Percentiles rank a stretch among this genome's conserved stretches.
Conservation (phyloP, 2,797 vertebrate species). For the Holocentrus rufus region DNA sequence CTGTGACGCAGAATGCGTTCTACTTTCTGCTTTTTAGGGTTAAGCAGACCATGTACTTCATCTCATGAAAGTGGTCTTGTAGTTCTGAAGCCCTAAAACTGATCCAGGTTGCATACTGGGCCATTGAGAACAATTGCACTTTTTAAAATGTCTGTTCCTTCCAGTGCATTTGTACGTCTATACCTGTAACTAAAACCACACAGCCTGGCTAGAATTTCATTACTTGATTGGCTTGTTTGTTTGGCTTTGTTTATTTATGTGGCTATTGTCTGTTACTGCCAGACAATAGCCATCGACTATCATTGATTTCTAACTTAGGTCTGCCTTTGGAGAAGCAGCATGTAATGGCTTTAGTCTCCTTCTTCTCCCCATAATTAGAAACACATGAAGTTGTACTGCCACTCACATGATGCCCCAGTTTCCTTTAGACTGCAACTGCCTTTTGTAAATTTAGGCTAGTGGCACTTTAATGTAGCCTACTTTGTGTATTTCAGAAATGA, state of each 20-base stretch:
- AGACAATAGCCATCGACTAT: slow-evolving; percentile 22
- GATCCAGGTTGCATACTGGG: background rate
- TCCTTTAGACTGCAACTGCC: slow-evolving; percentile 63
- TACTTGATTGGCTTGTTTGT: slow-evolving; percentile 20
- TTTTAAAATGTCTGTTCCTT: background rate
- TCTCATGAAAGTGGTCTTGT: background rate
- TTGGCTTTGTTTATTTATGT: slow-evolving; percentile 33
- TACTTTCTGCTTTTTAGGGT: background rate
- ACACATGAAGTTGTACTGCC: slow-evolving; percentile 59
- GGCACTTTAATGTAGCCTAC: slow-evolving; percentile 41
- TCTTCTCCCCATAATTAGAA: slow-evolving; percentile 69
- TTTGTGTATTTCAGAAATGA: slow-evolving; percentile 48
- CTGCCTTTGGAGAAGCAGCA: slow-evolving; percentile 33
- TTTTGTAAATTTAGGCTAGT: slow-evolving; percentile 63
- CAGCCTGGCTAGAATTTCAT: slow-evolving; percentile 13
- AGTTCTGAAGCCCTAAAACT: background rate
- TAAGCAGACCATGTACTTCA: background rate
- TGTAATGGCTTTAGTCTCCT: slow-evolving; percentile 43
- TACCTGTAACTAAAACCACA: slow-evolving; percentile 1
- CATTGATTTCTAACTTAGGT: slow-evolving; percentile 28
- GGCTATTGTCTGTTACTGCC: background rate
- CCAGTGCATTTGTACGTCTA: background rate
- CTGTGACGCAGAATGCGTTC: background rate
- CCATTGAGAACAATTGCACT: background rate
- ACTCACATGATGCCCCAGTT: slow-evolving; percentile 75